Conservation (phyloP, 2,797 vertebrate species). For the Typhlichthys subterraneus region DNA sequence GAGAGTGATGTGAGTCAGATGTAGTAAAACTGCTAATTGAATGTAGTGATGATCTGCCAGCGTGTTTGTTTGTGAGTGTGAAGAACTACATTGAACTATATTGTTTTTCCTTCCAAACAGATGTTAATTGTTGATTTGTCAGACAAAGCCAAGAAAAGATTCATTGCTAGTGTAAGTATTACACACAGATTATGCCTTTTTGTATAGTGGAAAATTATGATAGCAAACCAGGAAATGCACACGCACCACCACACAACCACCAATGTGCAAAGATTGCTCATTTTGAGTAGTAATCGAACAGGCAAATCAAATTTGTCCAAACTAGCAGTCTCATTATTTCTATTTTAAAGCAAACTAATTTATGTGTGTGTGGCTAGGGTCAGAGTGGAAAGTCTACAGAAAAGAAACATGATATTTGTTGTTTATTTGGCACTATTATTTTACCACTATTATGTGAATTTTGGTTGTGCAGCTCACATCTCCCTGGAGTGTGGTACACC, state of each 20-base stretch:
- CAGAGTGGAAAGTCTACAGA: no score
- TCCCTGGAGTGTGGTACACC: no score
- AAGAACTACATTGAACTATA: not conserved
- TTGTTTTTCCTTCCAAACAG: constrained; percentile 65
- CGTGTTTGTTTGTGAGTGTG: not conserved
- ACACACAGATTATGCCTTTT: not conserved
- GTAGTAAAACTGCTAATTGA: not conserved
- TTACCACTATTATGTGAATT: no score
- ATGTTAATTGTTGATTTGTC: constrained; percentile 83
- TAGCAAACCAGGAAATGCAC: not conserved
- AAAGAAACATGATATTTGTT: no score
- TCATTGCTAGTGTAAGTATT: constrained; percentile 74
- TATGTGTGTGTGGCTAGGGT: not conserved
- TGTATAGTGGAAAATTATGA: not conserved
- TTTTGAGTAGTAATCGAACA: no score
- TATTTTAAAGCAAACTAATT: not conserved
- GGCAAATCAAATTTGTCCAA: not conserved
- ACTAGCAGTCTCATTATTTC: not conserved
- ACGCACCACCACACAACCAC: no score
- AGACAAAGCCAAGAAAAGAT: constrained; percentile 58
- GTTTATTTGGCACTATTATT: no score
- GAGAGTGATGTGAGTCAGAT: constrained; percentile 54
- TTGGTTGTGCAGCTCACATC: no score
- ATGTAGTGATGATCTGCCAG: not conserved
- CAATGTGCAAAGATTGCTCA: no score